Evolutionary conservation across 2,113 vertebrate genomes (phyloP), one percentile per base, ranked within the genome.

Genomic region (Eira barbara): DNA sequence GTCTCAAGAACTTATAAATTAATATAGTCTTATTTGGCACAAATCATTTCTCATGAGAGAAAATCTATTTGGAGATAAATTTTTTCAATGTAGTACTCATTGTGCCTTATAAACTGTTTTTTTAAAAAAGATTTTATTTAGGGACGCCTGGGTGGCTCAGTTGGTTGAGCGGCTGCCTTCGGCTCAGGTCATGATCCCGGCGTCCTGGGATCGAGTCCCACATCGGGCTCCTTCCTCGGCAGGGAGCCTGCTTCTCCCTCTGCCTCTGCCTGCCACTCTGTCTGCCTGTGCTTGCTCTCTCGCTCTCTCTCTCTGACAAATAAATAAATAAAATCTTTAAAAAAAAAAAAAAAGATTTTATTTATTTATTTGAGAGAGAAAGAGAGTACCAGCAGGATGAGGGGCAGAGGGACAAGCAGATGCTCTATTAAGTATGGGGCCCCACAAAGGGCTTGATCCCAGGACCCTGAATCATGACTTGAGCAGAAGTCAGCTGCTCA

Each of bases 31-130:
- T 96, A 27, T 88, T 89, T 90, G 74, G 52, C 78, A 96, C 20
- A 9, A 76, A 89, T 92, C 94, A 78, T 94, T 94, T 96, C 67
- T 95, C 39, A 91, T 88, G 69, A 95, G 39, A 83, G n/a, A 31
- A 94, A 97, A 94, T 85, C 49, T 85, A 57, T 78, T 85, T 95
- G 91, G 61, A 93, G 76, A 57, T 94, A 42, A 36, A 10, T 81
- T 73, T 73, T 83, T 89, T 52, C 7, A 81, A 61, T 45, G 71
- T 15, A 81, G 36, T 76, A 93, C 45, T 88, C 63, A 82, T 17
- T 86, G 6, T 96, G 63, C 39, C 59, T 49, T 90, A 73, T 31
- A 88, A 31, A 85, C 27, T 21, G 10, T 9, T 67, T 20, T n/a
- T 17, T 67, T 11, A 7, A 45, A 45, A 45, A 42, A 42, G 17